Conservation (phyloP, 2,888 invertebrate genomes). For the Danaus chrysippus region DNA sequence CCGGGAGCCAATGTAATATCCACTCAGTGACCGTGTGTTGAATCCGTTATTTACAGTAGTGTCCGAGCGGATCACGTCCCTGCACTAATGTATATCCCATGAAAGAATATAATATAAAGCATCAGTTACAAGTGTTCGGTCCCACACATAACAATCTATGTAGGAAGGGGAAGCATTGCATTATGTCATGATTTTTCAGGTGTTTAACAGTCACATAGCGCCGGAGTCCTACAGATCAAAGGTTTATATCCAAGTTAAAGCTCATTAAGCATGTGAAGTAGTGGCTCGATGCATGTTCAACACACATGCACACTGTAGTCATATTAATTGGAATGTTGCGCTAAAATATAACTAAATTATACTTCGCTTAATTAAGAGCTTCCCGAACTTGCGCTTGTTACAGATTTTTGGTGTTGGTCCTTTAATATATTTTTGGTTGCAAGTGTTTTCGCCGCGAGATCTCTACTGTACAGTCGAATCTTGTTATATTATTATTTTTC, state of each 20-base stretch:
- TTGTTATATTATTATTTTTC: background rate
- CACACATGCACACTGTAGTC: constrained; percentile 10
- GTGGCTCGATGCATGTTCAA: constrained; percentile 48
- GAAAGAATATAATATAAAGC: background rate
- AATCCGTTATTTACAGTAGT: background rate
- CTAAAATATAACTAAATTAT: constrained; percentile 21
- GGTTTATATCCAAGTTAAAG: constrained; percentile 84
- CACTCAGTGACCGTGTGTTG: too few species aligned
- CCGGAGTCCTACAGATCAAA: constrained; percentile 95
- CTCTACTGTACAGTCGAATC: background rate
- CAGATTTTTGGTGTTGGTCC: constrained; percentile 58
- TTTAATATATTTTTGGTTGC: constrained; percentile 19
- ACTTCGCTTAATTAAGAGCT: constrained; percentile 29
- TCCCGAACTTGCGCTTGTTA: constrained; percentile 45
- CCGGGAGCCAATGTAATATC: too few species aligned
- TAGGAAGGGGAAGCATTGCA: constrained; percentile 64
- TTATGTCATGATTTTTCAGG: constrained; percentile 84
- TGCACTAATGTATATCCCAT: background rate
- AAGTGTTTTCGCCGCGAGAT: background rate
- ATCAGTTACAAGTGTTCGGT: background rate
- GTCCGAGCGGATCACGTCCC: background rate
- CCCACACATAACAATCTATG: constrained; percentile 20
- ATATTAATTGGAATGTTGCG: constrained; percentile 20
- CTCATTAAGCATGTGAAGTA: constrained; percentile 73
- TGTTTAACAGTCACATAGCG: constrained; percentile 97